These are phyloP conservation scores for Erebia epiphron DNA, from an alignment of 2,888 invertebrate genomes.

Conservation along the genomic window DNA sequence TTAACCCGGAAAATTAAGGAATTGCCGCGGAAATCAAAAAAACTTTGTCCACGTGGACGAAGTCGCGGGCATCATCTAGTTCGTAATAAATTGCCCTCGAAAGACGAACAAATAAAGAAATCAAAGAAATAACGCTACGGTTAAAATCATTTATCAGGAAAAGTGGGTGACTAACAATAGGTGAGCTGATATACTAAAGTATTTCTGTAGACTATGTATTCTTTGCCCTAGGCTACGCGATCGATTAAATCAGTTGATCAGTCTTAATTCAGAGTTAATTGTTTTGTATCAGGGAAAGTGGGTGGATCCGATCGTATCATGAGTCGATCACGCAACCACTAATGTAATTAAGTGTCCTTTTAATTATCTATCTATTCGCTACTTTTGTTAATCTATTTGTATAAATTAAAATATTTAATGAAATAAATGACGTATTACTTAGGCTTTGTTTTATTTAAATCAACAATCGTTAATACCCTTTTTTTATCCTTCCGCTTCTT, in stretches of 20 bases:
- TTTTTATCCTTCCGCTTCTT: no score
- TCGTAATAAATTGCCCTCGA: no score
- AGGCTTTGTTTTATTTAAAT: neutral
- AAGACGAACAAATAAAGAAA: no score
- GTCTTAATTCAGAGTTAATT: constrained; percentile 50
- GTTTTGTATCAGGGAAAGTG: constrained; percentile 45
- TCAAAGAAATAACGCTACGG: neutral
- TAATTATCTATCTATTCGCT: constrained; percentile 3
- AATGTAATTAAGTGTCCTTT: constrained; percentile 24
- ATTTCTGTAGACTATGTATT: constrained; percentile 8
- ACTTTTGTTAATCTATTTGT: neutral
- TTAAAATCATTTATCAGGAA: neutral
- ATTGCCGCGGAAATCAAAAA: no score
- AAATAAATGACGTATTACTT: neutral
- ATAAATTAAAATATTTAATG: neutral
- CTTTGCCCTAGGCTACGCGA: constrained; percentile 17
- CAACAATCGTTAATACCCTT: no score
- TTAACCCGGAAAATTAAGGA: no score
- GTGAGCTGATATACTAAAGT: constrained; percentile 2
- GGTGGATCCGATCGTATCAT: constrained; percentile 45
- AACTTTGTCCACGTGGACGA: no score
- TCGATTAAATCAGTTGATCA: constrained; percentile 40
- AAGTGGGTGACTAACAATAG: constrained; percentile 3
- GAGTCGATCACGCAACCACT: constrained; percentile 27
- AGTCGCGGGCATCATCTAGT: no score